These are phyloP conservation scores for Neosilurus mollespiculum DNA, from an alignment of 2,797 vertebrate species.

Conservation along the genomic window DNA sequence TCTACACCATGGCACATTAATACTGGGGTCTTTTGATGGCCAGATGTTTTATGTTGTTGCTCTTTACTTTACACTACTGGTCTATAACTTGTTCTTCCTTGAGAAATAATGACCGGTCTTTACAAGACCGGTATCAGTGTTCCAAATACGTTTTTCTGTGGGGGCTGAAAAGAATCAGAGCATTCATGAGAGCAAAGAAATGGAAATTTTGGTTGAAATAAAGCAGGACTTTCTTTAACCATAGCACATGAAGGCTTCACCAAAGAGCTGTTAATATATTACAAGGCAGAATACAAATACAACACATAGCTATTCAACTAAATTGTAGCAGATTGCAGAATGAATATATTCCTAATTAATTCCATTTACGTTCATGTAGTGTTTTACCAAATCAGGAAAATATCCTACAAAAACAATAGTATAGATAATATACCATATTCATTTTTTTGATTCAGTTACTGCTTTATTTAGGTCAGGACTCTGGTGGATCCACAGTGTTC, in stretches of 20 bases:
- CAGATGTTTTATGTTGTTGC: background rate
- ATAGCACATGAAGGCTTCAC: background rate
- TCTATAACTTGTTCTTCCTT: background rate
- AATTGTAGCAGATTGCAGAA: background rate
- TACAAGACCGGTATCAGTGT: constrained; percentile 8
- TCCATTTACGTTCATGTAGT: background rate
- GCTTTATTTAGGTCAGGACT: background rate
- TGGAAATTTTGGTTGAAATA: constrained; percentile 1
- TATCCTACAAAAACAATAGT: background rate
- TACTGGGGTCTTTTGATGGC: background rate
- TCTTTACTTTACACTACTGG: background rate
- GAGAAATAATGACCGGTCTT: background rate
- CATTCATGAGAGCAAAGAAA: background rate
- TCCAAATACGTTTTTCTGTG: background rate
- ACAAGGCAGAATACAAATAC: background rate
- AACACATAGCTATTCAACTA: background rate
- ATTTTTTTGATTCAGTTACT: background rate
- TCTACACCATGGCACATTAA: background rate
- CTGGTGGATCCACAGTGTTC: background rate
- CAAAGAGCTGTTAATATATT: background rate
- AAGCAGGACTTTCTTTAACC: constrained; percentile 1
- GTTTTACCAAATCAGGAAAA: background rate
- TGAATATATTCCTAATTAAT: background rate
- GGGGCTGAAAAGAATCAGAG: background rate
- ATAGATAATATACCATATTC: background rate